Evolutionary conservation across 2,888 invertebrate species (phyloP).

Genomic region (Agonopterix alstromeriana): DNA sequence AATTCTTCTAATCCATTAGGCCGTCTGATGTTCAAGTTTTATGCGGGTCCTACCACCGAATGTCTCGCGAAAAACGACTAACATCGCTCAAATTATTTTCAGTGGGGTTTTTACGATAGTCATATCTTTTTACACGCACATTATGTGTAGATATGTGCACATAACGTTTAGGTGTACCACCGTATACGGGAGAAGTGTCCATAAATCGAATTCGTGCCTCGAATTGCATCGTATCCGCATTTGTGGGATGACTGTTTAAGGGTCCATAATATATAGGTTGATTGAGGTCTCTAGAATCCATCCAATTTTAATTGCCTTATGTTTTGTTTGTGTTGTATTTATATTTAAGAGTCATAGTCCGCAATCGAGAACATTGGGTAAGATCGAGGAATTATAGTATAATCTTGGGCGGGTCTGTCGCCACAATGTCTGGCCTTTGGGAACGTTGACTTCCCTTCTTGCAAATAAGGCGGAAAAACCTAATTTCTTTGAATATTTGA

Average conservation of each 20-base stretch:
- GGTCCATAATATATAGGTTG: neutral
- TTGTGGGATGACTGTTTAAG: neutral
- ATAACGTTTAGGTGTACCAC: constrained; percentile 64
- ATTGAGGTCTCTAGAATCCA: too few species aligned
- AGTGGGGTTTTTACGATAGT: constrained; percentile 70
- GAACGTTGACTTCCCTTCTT: constrained; percentile 49
- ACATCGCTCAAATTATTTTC: constrained; percentile 74
- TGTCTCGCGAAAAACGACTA: constrained; percentile 67
- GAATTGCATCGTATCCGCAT: constrained; percentile 34
- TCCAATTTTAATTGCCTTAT: too few species aligned
- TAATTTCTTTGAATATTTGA: neutral
- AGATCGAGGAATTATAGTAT: constrained; percentile 48
- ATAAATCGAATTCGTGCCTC: constrained; percentile 69
- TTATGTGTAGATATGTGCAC: constrained; percentile 68
- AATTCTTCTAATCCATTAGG: constrained; percentile 75
- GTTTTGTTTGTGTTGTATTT: too few species aligned
- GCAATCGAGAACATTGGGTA: constrained; percentile 43
- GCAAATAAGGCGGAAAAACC: neutral
- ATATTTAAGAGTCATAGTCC: neutral
- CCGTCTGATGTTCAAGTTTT: constrained; percentile 70
- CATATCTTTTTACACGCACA: constrained; percentile 74
- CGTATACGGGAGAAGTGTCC: constrained; percentile 52
- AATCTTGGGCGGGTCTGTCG: constrained; percentile 40
- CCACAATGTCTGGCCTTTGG: constrained; percentile 52
- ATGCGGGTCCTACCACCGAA: constrained; percentile 67